Percentiles rank a stretch among this genome's conserved stretches.
phyloP scores from a whole-genome alignment of 2,797 vertebrate species.

The Chanos chanos region DNA sequence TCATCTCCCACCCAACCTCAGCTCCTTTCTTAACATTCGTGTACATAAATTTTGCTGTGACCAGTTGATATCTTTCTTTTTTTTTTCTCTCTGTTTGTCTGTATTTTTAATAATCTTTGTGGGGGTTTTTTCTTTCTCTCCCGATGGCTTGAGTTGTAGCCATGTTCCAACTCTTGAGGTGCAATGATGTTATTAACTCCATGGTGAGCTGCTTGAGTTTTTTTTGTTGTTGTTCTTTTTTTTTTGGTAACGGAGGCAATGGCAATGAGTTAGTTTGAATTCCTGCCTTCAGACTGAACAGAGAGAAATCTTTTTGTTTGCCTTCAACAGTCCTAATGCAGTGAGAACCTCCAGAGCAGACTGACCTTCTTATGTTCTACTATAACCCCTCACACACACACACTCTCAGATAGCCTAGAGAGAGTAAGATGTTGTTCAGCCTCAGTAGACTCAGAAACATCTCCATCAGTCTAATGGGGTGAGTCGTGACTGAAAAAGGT shows the following conservation, averaged over 20 bases:
- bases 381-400: not conserved
- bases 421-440: not conserved
- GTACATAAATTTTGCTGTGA: conserved; percentile 79
- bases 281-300: too few species aligned
- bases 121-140: too few species aligned
- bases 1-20: conserved; percentile 53
- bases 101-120: conserved; percentile 75
- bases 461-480: not conserved
- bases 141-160: too few species aligned
- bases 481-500: not conserved
- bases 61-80: conserved; percentile 58
- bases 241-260: too few species aligned
- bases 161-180: too few species aligned
- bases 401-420: not conserved
- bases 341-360: not conserved
- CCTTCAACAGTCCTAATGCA: not conserved
- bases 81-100: conserved; percentile 54
- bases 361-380: not conserved
- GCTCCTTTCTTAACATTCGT: conserved; percentile 76
- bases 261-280: too few species aligned
- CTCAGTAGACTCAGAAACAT: not conserved
- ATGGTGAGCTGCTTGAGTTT: too few species aligned
- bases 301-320: too few species aligned
- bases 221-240: too few species aligned
- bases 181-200: too few species aligned